A percentile compares a stretch with the other conserved stretches of the same genome.
Conservation (phyloP, 2,797 vertebrate species). For the Aulostomus chinensis region DNA sequence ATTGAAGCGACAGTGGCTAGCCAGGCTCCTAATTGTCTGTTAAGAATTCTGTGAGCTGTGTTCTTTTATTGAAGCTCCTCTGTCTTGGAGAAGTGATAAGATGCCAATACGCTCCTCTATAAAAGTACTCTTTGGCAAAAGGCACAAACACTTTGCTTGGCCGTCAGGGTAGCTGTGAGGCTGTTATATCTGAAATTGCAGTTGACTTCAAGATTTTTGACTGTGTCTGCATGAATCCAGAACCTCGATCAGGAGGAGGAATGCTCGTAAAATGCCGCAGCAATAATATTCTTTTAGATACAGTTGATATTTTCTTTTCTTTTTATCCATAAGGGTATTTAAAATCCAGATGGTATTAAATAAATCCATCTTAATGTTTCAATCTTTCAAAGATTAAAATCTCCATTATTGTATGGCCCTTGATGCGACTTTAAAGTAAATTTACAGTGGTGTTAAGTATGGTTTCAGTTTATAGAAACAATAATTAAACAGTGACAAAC, state of each 20-base stretch:
- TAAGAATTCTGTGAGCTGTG: conserved; percentile 79
- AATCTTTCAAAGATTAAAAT: background rate
- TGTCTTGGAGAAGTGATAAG: conserved; percentile 81
- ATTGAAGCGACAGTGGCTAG: conserved; percentile 75
- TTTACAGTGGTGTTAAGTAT: background rate
- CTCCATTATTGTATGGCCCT: background rate
- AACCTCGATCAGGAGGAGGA: conserved; percentile 64
- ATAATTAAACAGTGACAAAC: conserved; percentile 16
- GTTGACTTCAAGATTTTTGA: conserved; percentile 78
- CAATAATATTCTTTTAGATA: conserved; percentile 42
- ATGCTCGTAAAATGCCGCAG: conserved; percentile 63
- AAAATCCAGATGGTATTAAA: conserved; percentile 4
- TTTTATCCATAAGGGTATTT: conserved; percentile 12
- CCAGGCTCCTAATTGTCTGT: conserved; percentile 81
- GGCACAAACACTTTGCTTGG: conserved; percentile 81
- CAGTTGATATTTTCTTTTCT: too few relatives aligned
- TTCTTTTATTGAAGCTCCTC: conserved; percentile 80
- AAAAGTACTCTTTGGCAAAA: conserved; percentile 83
- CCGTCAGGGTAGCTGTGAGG: conserved; percentile 77
- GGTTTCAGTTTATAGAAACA: conserved; percentile 3
- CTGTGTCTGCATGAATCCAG: conserved; percentile 67
- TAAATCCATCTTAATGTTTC: background rate
- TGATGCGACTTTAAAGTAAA: background rate
- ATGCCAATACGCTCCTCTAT: conserved; percentile 79
- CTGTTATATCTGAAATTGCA: conserved; percentile 80